These are phyloP conservation scores for Sebastes cheni DNA, from an alignment of 2,797 vertebrate species.

Conservation along the genomic window DNA sequence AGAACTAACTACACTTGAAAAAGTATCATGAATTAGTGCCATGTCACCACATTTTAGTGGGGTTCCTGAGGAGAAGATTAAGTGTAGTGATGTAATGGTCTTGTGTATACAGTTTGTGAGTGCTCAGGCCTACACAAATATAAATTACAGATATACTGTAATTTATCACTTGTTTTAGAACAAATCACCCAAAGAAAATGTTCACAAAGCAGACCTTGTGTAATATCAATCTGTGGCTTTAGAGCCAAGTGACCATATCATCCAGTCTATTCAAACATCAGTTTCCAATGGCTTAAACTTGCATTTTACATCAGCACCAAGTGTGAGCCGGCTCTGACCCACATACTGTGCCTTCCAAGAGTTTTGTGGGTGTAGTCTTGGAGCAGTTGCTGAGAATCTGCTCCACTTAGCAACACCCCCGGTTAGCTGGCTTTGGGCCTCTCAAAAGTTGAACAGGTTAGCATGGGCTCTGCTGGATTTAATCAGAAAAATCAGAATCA, in stretches of 20 bases:
- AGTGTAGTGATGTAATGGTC: constrained; percentile 28
- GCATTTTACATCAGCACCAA: neutral
- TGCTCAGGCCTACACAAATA: neutral
- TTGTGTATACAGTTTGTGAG: constrained; percentile 28
- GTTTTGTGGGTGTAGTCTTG: neutral
- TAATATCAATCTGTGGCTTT: neutral
- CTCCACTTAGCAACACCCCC: neutral
- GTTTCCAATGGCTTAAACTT: neutral
- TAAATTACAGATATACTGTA: neutral
- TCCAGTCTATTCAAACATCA: neutral
- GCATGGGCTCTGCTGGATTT: neutral
- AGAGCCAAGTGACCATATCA: neutral
- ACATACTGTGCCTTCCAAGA: neutral
- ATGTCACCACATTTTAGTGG: neutral
- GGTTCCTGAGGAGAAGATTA: neutral
- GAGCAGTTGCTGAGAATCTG: neutral
- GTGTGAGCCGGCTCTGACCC: neutral
- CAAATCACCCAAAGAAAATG: neutral
- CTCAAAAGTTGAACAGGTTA: neutral
- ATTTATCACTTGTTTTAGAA: constrained; percentile 1
- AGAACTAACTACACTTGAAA: neutral
- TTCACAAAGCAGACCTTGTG: neutral
- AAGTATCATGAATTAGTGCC: neutral
- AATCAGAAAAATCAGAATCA: neutral
- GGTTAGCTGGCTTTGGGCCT: neutral